Conservation (phyloP, 2,113 vertebrate species). For the Falcunculus frontatus region DNA sequence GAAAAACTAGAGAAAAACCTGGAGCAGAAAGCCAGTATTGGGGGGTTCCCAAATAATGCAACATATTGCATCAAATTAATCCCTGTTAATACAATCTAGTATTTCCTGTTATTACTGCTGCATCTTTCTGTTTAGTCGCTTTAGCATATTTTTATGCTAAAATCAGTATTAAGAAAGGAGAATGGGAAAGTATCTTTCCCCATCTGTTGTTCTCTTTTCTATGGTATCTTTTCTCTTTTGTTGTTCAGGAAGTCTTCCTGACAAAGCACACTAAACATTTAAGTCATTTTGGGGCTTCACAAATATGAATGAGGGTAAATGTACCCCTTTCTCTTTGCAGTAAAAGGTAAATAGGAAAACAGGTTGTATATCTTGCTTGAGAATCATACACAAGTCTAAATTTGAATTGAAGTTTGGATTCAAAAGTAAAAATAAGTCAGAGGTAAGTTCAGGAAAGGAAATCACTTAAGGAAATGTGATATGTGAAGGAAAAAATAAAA, state of each 20-base stretch:
- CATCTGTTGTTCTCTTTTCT: not conserved
- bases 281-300: not conserved
- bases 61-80: not conserved
- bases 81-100: not conserved
- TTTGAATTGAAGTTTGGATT: not conserved
- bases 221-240: not conserved
- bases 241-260: not conserved
- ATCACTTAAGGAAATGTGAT: not conserved
- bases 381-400: not conserved
- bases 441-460: not conserved
- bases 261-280: not conserved
- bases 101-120: not conserved
- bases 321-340: not conserved
- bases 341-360: not conserved
- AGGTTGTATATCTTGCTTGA: not conserved
- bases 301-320: not conserved
- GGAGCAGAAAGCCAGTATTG: not conserved
- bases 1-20: not conserved
- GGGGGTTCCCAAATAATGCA: not conserved
- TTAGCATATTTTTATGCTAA: not conserved
- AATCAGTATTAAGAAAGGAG: not conserved
- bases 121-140: not conserved
- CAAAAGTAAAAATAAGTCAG: not conserved
- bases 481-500: not conserved
- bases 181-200: not conserved